Evolutionary conservation across 2,888 invertebrate genomes (phyloP).

Genomic region (Sinodicranocentrus sp.): DNA sequence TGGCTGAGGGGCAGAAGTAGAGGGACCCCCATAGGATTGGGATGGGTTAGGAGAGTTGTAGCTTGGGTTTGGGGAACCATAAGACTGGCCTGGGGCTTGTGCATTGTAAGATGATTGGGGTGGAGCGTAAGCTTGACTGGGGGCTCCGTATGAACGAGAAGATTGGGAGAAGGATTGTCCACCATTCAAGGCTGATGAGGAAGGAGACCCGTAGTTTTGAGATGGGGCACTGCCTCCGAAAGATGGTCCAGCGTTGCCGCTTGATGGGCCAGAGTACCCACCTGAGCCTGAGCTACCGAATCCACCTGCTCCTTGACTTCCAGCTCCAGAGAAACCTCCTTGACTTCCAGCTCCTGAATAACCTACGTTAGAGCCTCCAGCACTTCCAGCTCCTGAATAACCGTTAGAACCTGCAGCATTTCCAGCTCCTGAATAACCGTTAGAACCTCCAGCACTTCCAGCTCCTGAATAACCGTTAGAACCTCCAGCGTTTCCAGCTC

Average conservation of each 20-base stretch:
- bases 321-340: conserved; percentile 11
- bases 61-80: conserved; percentile 43
- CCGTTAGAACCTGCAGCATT: not conserved
- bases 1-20: conserved; percentile 40
- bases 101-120: conserved; percentile 42
- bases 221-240: conserved; percentile 7
- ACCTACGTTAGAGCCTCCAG: not conserved
- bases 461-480: no score
- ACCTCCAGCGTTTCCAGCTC: not conserved
- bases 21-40: conserved; percentile 41
- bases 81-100: conserved; percentile 34
- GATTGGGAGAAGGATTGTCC: conserved; percentile 22
- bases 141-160: conserved; percentile 45
- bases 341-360: conserved; percentile 1
- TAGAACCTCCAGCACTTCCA: not conserved
- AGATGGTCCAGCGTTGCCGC: not conserved
- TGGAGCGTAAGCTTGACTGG: conserved; percentile 40
- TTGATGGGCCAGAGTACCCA: not conserved
- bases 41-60: conserved; percentile 56
- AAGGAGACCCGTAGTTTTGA: conserved; percentile 52
- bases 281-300: conserved; percentile 24
- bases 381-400: not conserved
- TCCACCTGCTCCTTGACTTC: conserved; percentile 28
- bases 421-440: conserved; percentile 18
- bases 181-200: conserved; percentile 14